Conservation (phyloP, 2,888 invertebrate species). For the Orgyia antiqua region DNA sequence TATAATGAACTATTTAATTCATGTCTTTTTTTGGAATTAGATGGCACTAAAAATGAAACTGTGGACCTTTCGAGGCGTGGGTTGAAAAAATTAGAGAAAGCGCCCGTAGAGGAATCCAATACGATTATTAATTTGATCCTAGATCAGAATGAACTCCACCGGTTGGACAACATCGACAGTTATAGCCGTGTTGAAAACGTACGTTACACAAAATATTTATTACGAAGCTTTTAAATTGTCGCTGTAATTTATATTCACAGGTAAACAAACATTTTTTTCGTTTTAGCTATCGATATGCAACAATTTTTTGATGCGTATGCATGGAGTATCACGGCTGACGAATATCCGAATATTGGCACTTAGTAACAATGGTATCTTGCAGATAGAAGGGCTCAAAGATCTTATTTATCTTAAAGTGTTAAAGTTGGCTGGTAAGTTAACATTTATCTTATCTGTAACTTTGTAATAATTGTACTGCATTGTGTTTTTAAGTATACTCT, state of each 20-base stretch:
- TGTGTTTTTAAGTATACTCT: too few species aligned
- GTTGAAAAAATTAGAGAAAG: conserved; percentile 88
- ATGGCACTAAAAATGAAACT: conserved; percentile 62
- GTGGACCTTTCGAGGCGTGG: conserved; percentile 88
- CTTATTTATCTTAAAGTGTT: conserved; percentile 88
- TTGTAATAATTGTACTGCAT: not conserved
- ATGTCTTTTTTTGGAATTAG: conserved; percentile 20
- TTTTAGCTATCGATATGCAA: conserved; percentile 89
- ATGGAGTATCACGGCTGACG: conserved; percentile 88
- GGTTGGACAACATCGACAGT: conserved; percentile 91
- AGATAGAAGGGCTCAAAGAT: conserved; percentile 93
- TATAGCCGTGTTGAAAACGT: conserved; percentile 88
- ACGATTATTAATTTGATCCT: conserved; percentile 84
- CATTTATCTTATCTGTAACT: not conserved
- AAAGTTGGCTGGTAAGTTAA: conserved; percentile 79
- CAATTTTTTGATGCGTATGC: conserved; percentile 93
- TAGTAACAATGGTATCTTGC: conserved; percentile 91
- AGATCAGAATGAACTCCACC: conserved; percentile 92
- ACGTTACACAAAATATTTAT: conserved; percentile 25
- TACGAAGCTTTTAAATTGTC: not conserved
- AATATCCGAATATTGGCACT: conserved; percentile 89
- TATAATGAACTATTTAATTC: conserved; percentile 2
- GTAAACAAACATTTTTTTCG: too few species aligned
- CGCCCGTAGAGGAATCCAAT: conserved; percentile 82
- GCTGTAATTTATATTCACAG: too few species aligned